A percentile compares a stretch with the other conserved stretches of the same genome.
Conservation (phyloP, 2,113 vertebrate genomes). For the Mola mola region DNA sequence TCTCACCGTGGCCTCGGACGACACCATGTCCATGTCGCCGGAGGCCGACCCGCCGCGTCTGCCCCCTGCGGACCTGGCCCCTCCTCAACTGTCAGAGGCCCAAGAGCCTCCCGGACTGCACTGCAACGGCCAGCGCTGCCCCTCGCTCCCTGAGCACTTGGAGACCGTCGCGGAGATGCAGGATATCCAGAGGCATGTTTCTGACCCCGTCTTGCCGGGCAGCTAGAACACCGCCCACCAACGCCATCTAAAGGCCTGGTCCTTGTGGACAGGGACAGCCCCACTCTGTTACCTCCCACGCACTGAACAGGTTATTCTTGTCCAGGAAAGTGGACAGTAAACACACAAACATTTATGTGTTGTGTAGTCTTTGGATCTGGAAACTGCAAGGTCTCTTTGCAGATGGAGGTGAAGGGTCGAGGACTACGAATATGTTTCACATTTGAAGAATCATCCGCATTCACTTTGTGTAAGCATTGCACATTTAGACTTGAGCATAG, state of each 20-base stretch:
- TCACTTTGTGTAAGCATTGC: conserved; percentile 53
- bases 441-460: conserved; percentile 44
- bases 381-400: no score
- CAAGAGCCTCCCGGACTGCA: conserved; percentile 77
- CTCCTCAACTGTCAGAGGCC: conserved; percentile 30
- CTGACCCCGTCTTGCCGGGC: conserved; percentile 87
- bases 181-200: conserved; percentile 90
- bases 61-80: conserved; percentile 13
- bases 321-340: conserved; percentile 10
- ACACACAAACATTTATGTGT: conserved; percentile 11
- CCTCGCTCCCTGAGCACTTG: conserved; percentile 92
- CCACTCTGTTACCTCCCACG: background rate
- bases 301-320: conserved; percentile 39
- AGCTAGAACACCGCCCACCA: conserved; percentile 78
- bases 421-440: conserved; percentile 19
- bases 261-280: conserved; percentile 5
- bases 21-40: conserved; percentile 73
- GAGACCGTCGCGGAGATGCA: conserved; percentile 77
- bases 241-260: background rate
- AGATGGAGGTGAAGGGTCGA: conserved; percentile 8
- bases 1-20: conserved; percentile 75
- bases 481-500: conserved; percentile 47
- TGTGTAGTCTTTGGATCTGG: conserved; percentile 19
- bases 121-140: conserved; percentile 81
- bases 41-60: conserved; percentile 72